Conservation (phyloP, 2,113 vertebrate species). For the Acinonyx jubatus region DNA sequence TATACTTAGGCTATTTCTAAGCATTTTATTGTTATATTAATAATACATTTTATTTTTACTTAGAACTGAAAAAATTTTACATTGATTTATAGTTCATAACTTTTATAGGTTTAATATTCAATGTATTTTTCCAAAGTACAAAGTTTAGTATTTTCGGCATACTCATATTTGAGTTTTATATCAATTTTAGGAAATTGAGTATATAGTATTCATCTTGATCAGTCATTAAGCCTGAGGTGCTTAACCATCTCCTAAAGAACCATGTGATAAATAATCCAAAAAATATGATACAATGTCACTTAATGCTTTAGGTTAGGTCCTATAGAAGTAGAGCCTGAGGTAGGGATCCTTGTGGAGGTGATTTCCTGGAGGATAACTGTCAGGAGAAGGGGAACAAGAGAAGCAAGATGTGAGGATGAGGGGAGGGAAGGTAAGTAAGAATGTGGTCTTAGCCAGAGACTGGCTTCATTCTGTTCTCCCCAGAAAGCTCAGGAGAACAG, state of each 20-base stretch:
- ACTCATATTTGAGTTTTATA: conserved; percentile 37
- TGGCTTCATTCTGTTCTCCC: background rate
- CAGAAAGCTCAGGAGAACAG: background rate
- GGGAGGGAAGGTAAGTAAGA: background rate
- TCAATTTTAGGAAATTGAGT: conserved; percentile 28
- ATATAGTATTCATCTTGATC: background rate
- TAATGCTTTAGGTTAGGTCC: background rate
- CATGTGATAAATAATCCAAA: background rate
- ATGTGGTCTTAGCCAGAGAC: background rate
- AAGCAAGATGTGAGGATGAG: background rate
- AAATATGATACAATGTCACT: background rate
- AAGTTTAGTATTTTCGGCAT: background rate
- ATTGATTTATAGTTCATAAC: background rate
- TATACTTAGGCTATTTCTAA: conserved; percentile 6
- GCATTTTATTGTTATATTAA: background rate
- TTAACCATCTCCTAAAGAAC: background rate
- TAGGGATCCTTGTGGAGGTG: background rate
- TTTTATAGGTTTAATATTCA: background rate
- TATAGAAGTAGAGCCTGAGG: background rate
- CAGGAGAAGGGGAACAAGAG: background rate
- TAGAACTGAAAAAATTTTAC: background rate
- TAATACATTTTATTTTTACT: conserved; percentile 34
- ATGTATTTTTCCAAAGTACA: background rate
- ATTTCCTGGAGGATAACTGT: background rate
- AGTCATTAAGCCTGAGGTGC: background rate